Conservation (phyloP, 2,888 invertebrate genomes). For the Mactromeris polynyma region DNA sequence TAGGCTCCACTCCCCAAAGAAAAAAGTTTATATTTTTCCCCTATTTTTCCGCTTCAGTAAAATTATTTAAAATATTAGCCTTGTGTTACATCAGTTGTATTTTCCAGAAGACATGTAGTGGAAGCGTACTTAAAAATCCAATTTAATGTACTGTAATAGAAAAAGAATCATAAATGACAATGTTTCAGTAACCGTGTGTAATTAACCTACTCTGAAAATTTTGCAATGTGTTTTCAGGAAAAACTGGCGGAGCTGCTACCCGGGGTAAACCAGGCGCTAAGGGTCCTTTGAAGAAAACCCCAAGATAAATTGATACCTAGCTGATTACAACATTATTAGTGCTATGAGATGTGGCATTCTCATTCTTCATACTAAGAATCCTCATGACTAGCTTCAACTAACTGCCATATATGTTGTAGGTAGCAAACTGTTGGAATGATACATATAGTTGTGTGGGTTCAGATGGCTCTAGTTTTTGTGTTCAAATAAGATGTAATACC, state of each 20-base stretch:
- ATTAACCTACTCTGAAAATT: not conserved
- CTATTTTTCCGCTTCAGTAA: no score
- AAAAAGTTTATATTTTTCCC: no score
- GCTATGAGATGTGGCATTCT: not conserved
- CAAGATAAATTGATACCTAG: constrained; percentile 49
- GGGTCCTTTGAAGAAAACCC: constrained; percentile 62
- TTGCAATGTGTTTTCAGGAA: constrained; percentile 42
- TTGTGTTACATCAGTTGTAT: no score
- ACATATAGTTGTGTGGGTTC: not conserved
- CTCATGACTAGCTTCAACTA: not conserved
- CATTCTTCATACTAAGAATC: not conserved
- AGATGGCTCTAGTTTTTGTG: not conserved
- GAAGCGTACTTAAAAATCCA: no score
- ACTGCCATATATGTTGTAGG: not conserved
- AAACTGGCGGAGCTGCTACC: constrained; percentile 51
- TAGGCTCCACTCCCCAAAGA: no score
- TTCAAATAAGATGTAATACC: not conserved
- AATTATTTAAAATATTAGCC: no score
- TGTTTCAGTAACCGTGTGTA: no score
- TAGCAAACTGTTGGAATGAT: not conserved
- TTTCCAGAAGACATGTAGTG: no score
- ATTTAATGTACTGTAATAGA: no score
- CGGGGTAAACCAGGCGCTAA: constrained; percentile 52
- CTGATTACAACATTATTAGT: not conserved
- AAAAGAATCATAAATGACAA: no score